These are phyloP conservation scores for Bugula neritina DNA, from an alignment of 2,888 invertebrate species.

Conservation along the genomic window DNA sequence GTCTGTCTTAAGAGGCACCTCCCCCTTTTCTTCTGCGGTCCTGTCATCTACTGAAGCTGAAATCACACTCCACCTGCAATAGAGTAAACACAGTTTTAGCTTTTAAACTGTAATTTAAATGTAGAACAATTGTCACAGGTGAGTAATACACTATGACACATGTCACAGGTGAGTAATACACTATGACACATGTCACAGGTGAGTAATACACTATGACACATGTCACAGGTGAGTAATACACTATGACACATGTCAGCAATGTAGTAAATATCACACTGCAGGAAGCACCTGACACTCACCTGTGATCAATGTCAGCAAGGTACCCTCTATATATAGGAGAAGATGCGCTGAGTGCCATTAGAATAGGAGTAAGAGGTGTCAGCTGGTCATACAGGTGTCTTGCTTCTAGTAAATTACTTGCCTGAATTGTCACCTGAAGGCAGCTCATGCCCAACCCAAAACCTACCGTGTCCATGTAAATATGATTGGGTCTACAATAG, in stretches of 20 bases:
- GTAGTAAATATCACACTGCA: no score
- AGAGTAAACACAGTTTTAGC: no score
- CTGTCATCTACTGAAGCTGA: conserved; percentile 92
- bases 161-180: no score
- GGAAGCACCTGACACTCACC: no score
- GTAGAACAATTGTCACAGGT: no score
- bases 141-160: no score
- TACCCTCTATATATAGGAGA: conserved; percentile 90
- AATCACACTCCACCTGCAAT: conserved; percentile 93
- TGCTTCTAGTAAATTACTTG: conserved; percentile 92
- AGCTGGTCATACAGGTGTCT: conserved; percentile 92
- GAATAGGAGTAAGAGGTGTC: conserved; percentile 90
- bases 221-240: no score
- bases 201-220: no score
- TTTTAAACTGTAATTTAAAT: no score
- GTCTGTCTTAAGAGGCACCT: conserved; percentile 53
- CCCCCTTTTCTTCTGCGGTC: conserved; percentile 81
- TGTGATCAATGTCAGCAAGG: conserved; percentile 78
- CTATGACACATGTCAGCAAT: no score
- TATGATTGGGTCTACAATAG: conserved; percentile 68
- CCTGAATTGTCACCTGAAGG: conserved; percentile 74
- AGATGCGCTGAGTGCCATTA: conserved; percentile 93
- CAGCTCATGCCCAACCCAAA: conserved; percentile 99
- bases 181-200: no score
- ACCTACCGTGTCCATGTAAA: conserved; percentile 98